These are phyloP conservation scores for Gymnocheta viridis DNA, from an alignment of 2,888 invertebrate genomes.

Conservation along the genomic window DNA sequence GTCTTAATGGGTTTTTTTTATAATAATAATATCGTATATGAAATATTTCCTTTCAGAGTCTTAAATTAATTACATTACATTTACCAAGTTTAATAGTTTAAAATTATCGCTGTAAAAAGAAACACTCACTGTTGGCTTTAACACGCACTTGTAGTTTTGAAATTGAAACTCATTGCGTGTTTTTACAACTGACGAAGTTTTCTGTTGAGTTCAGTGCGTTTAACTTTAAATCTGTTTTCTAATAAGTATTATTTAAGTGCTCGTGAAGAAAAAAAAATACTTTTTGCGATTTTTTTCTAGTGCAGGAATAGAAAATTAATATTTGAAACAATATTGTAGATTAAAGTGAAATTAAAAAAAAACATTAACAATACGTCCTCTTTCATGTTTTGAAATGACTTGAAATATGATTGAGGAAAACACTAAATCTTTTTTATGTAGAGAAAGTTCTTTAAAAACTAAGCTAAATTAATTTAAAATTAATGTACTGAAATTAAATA, in stretches of 20 bases:
- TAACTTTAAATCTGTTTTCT: background rate
- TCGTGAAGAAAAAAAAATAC: background rate
- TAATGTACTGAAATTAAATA: no score
- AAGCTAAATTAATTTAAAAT: no score
- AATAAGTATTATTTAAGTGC: background rate
- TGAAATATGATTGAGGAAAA: background rate
- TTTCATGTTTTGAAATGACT: background rate
- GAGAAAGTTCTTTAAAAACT: constrained; percentile 54
- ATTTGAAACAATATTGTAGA: background rate
- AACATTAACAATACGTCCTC: no score
- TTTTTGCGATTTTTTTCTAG: constrained; percentile 3
- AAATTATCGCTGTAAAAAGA: constrained; percentile 32
- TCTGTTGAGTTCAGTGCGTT: constrained; percentile 29
- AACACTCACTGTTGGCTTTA: constrained; percentile 11
- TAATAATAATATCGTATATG: no score
- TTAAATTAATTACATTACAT: constrained; percentile 2
- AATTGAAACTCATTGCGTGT: constrained; percentile 57
- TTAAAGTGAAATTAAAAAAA: constrained; percentile 34
- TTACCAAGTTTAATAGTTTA: constrained; percentile 18
- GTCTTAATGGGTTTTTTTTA: no score
- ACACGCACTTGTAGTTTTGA: constrained; percentile 46
- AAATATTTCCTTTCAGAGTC: background rate
- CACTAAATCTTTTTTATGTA: background rate
- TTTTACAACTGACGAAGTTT: constrained; percentile 28
- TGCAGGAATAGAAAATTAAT: constrained; percentile 46